Base-by-base conservation (phyloP, 2,797 vertebrate species). In the Cichlasoma orientale region DNA sequence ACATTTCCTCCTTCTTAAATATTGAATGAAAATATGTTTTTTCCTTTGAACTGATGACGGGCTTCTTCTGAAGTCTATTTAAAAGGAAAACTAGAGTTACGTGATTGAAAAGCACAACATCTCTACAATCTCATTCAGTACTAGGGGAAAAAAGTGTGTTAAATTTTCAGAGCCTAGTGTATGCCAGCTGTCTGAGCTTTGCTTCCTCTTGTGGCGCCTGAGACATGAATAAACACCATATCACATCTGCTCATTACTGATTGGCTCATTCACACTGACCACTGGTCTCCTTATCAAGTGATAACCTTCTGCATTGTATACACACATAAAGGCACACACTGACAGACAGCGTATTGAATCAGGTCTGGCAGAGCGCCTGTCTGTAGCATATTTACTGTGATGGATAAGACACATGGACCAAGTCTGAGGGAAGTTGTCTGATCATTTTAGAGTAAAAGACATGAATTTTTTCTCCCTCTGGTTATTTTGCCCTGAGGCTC, bases 261-360 rank as follows among this genome's bases (percentile, higher is more conserved):
- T 63, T 25, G 59, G 21, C 18, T 68, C 41, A 68, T 68, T 68
- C 25, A 50, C 63, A 50, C 41, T 68, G 25, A 68, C 10, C 25
- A 68, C 44, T 4, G 25, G 63, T 16, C 25, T 50, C 25, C 63
- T 50, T 50, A 68, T 50, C 25, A 27, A 50, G 63, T 50, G 63
- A 19, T 59, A 29, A n/a, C 25, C 16, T 68, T 68, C 41, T 68
- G 63, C 25, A 50, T n/a, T 68, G 41, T 68, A 11, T 68, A 50
- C 5, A 68, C 29, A 47, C 61, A 50, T 50, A 29, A 50, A 68
- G 11, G 29, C 18, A 29, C 29, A 50, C 7, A 29, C 63, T 68
- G 41, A 68, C 63, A 68, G 41, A 50, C 63, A 50, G 25, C 41
- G 21, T 55, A 72, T 80, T 41, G 31, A 74, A 80, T 58, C 52